Base-by-base conservation (phyloP, 2,797 vertebrate species). In the Melanotaenia maccullochi region DNA sequence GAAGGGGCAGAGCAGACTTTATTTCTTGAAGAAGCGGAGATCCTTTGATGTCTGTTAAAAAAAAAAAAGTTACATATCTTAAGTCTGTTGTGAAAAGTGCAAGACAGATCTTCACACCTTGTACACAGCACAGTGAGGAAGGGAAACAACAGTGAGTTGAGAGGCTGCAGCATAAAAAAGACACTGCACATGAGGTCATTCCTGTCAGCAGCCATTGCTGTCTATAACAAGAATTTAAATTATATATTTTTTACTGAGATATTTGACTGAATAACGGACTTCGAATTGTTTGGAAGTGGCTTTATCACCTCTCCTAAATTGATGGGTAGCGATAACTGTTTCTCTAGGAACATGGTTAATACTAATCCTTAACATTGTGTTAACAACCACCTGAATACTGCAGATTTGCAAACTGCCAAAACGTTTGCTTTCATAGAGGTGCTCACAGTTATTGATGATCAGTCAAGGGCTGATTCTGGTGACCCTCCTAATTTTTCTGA, bases 21-120 rank as follows among this genome's bases (percentile, higher is more conserved):
- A 16, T 5, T 44, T 18, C 5, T 44, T 16, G 18, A 44, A 18
- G 18, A 44, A 44, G 42, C 16, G 5, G 44, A 47, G 47, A 49
- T 40, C 38, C 13, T 40, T 40, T 12, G 14, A 16, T 9, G 20
- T 47, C 44, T 47, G 44, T 20, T 30, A 4, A 4, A 28, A 30
- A 47, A 18, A 2, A 47, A n/a, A 18, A 47, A n/a, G 20, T 47
- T 47, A 2, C 40, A 18, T 20, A 47, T n/a, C 2, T 49, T n/a
- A 49, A 49, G n/a, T 49, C 47, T 49, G 47, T 49, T 49, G 47
- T 49, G 47, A n/a, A 22, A 49, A 49, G 47, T n/a, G n/a, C n/a
- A 49, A 3, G 18, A n/a, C 18, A 47, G n/a, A 22, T 49, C 47
- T 49, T 49, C 47, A 49, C 47, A 49, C 3, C 20, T 2, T 47